These are phyloP conservation scores for Rhabdomys pumilio DNA, from an alignment of 2,797 vertebrate genomes.

Conservation along the genomic window DNA sequence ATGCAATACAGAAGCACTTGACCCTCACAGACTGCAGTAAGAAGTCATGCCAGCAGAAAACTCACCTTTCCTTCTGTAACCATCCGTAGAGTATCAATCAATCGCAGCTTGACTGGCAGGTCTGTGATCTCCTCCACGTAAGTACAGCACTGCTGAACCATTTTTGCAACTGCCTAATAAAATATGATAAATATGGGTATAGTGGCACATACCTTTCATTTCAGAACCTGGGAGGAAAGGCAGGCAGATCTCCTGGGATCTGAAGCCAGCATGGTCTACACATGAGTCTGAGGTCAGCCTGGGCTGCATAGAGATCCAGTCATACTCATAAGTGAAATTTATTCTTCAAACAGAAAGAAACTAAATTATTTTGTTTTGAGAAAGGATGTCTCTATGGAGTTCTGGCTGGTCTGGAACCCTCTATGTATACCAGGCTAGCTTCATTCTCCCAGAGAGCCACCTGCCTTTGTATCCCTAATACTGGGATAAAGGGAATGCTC, in stretches of 20 bases:
- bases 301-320: background rate
- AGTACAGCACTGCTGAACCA: conserved; percentile 99
- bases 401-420: background rate
- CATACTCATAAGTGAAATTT: conserved; percentile 61
- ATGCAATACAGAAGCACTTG: background rate
- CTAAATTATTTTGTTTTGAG: conserved; percentile 2
- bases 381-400: background rate
- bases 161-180: conserved; percentile 98
- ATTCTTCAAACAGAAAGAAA: conserved; percentile 33
- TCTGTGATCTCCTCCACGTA: conserved; percentile 96
- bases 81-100: conserved; percentile 97
- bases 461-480: background rate
- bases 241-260: background rate
- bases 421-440: background rate
- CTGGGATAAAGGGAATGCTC: background rate
- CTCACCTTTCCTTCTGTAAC: conserved; percentile 99
- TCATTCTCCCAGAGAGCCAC: background rate
- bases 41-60: conserved; percentile 49
- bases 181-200: conserved; percentile 70
- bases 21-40: background rate
- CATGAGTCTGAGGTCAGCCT: background rate
- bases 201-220: background rate
- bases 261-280: background rate
- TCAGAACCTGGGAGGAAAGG: background rate
- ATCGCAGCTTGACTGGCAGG: conserved; percentile 95